phyloP scores from a whole-genome alignment of 2,113 vertebrate genomes.

The Eidolon helvum region DNA sequence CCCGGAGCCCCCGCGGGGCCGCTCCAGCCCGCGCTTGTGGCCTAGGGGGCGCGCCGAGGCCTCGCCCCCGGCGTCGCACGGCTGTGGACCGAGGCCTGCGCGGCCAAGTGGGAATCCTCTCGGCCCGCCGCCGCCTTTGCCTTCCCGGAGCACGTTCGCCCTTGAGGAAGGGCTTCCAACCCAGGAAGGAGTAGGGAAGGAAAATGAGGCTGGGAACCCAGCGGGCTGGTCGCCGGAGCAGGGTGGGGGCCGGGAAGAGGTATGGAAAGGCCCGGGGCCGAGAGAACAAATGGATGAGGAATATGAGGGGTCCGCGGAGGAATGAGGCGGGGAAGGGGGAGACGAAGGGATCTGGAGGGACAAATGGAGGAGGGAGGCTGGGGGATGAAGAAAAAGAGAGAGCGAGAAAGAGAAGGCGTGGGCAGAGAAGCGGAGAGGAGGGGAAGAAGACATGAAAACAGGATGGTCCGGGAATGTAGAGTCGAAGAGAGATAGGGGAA shows the following conservation, averaged over 20 bases:
- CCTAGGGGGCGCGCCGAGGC: background rate
- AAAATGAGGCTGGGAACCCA: slow-evolving; percentile 48
- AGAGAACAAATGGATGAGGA: background rate
- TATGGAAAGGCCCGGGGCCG: background rate
- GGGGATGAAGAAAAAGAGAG: background rate
- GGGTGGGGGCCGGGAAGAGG: background rate
- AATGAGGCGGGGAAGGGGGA: background rate
- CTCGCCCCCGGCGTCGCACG: background rate
- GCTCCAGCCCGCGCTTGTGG: slow-evolving; percentile 3
- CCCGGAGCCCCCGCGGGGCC: background rate
- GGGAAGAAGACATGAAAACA: background rate
- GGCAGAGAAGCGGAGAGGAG: background rate
- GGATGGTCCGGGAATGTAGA: background rate
- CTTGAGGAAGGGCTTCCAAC: background rate
- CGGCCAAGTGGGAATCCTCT: background rate
- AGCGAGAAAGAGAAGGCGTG: background rate
- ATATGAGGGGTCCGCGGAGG: background rate
- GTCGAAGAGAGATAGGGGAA: background rate
- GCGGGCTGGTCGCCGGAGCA: background rate
- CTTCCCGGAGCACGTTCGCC: background rate
- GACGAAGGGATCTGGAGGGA: background rate
- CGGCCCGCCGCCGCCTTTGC: background rate
- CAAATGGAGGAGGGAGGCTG: background rate
- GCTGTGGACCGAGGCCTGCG: background rate
- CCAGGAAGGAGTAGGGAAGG: slow-evolving; percentile 55